Conservation (phyloP, 2,797 vertebrate species). For the Pangasius krempfi region DNA sequence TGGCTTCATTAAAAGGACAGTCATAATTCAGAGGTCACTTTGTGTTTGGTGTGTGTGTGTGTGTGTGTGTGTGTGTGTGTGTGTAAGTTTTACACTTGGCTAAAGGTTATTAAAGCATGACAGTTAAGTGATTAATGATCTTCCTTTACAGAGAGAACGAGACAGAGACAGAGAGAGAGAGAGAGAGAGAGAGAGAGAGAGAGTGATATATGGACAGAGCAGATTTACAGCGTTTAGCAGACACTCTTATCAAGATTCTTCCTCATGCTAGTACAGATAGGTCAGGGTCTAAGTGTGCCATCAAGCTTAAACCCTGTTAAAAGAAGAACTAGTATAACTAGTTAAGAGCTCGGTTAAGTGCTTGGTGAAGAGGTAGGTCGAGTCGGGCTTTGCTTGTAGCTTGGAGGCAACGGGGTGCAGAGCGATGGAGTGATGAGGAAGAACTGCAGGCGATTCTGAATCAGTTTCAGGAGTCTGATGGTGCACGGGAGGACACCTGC, state of each 20-base stretch:
- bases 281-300: not conserved
- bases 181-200: not conserved
- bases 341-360: not conserved
- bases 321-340: not conserved
- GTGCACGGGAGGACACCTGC: not conserved
- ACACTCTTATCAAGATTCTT: not conserved
- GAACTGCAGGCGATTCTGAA: not conserved
- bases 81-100: conserved; percentile 10
- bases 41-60: conserved; percentile 13
- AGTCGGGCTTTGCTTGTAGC: not conserved
- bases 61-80: conserved; percentile 19
- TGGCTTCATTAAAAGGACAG: conserved; percentile 15
- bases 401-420: not conserved
- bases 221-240: not conserved
- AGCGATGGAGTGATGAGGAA: not conserved
- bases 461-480: not conserved
- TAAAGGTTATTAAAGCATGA: conserved; percentile 26
- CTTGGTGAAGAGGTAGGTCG: not conserved
- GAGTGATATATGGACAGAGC: not conserved
- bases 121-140: conserved; percentile 30
- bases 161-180: not conserved
- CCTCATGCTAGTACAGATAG: not conserved
- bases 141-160: not conserved
- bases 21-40: conserved; percentile 10
- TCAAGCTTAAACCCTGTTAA: not conserved